These are phyloP conservation scores for Pipa parva DNA, from an alignment of 2,113 vertebrate species.

Conservation along the genomic window DNA sequence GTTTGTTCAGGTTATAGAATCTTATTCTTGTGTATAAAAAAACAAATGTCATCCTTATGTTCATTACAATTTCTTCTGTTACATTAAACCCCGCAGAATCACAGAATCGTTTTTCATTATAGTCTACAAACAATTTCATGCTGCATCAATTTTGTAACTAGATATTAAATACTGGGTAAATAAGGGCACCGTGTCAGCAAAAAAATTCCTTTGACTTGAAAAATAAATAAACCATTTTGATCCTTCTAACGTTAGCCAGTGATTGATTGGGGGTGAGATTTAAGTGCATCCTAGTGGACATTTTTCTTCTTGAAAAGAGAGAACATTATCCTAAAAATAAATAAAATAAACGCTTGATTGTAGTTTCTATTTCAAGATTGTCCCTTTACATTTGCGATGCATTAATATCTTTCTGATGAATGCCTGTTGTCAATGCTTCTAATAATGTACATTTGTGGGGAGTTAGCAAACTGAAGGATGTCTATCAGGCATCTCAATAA, in stretches of 20 bases:
- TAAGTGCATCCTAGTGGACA: not conserved
- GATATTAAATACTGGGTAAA: not conserved
- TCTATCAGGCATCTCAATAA: too few species aligned
- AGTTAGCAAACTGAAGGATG: too few species aligned
- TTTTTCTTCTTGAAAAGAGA: not conserved
- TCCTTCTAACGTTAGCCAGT: too few species aligned
- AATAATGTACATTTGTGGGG: not conserved
- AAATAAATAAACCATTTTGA: too few species aligned
- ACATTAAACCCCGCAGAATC: slow-evolving; percentile 6
- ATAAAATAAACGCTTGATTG: not conserved
- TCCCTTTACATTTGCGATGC: not conserved
- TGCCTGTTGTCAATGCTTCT: not conserved
- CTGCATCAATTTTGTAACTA: not conserved
- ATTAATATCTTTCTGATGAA: not conserved
- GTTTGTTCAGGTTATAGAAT: slow-evolving; percentile 25
- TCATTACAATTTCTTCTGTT: slow-evolving; percentile 6
- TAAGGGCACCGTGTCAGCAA: not conserved
- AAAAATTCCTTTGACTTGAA: too few species aligned
- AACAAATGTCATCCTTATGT: slow-evolving; percentile 21
- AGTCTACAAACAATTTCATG: slow-evolving; percentile 5
- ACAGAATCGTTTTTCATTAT: slow-evolving; percentile 17
- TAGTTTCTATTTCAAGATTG: not conserved
- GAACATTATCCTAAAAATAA: not conserved
- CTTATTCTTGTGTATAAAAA: slow-evolving; percentile 21
- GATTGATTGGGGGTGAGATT: not conserved